Conservation (phyloP, 2,113 vertebrate species). For the Zosterops pallidus region DNA sequence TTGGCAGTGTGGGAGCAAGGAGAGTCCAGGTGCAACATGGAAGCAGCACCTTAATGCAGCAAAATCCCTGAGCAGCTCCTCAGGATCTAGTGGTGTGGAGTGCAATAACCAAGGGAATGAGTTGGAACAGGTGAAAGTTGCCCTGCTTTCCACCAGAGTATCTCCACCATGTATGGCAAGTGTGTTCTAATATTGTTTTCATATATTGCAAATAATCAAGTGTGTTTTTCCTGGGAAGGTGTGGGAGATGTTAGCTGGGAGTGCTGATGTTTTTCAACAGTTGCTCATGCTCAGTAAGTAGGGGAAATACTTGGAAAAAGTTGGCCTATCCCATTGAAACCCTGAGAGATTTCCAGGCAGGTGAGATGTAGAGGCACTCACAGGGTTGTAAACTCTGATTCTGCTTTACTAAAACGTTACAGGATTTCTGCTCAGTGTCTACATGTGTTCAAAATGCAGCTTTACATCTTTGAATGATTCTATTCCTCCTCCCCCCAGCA, state of each 20-base stretch:
- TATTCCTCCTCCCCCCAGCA: not conserved
- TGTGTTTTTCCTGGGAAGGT: not conserved
- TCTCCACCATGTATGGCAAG: not conserved
- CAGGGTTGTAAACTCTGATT: not conserved
- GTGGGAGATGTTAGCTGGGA: not conserved
- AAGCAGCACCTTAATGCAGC: not conserved
- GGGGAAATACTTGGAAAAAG: not conserved
- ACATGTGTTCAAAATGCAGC: accelerated
- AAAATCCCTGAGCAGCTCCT: not conserved
- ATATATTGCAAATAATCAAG: not conserved
- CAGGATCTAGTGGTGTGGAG: not conserved
- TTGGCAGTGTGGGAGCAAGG: not conserved
- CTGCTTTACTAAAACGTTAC: accelerated
- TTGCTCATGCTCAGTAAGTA: not conserved
- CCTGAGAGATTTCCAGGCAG: not conserved
- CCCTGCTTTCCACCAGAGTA: not conserved
- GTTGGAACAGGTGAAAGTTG: not conserved
- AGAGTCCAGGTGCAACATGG: not conserved
- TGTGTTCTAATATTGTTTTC: not conserved
- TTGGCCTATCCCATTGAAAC: not conserved
- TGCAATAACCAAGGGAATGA: not conserved
- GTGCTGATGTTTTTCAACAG: not conserved
- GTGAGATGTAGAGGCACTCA: not conserved
- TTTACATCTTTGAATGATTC: not conserved
- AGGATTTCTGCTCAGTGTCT: not conserved